Conservation (phyloP, 1,140 invertebrate species). For the Sitobion miscanthi region DNA sequence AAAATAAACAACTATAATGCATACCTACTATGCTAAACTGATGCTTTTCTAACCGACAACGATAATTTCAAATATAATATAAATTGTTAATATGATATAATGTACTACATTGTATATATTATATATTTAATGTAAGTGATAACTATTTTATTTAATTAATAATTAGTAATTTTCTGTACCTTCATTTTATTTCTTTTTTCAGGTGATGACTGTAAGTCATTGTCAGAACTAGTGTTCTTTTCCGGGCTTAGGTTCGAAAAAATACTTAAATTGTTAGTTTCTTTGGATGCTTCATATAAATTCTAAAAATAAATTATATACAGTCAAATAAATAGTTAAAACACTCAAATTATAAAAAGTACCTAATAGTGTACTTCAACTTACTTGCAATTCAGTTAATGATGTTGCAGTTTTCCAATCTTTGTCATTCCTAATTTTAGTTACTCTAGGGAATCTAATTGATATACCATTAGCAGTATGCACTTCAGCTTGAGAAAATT, state of each 20-base stretch:
- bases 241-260: neutral
- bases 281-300: constrained; percentile 3
- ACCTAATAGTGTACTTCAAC: neutral
- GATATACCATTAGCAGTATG: constrained; percentile 92
- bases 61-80: neutral
- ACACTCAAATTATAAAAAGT: neutral
- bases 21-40: neutral
- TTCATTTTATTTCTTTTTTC: neutral
- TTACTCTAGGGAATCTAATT: constrained; percentile 89
- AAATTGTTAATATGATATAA: too few species aligned
- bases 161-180: neutral
- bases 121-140: too few species aligned
- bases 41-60: neutral
- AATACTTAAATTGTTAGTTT: constrained; percentile 28
- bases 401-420: constrained; percentile 82
- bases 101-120: too few species aligned
- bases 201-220: neutral
- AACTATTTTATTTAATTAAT: neutral
- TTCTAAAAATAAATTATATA: constrained; percentile 15
- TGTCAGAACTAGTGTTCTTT: constrained; percentile 13
- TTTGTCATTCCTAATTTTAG: constrained; percentile 83
- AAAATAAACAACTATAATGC: neutral
- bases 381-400: constrained; percentile 72
- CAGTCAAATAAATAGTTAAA: neutral
- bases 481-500: constrained; percentile 84